These are phyloP conservation scores for Oscheius sp. DNA, from an alignment of 2,888 invertebrate species.

Conservation along the genomic window DNA sequence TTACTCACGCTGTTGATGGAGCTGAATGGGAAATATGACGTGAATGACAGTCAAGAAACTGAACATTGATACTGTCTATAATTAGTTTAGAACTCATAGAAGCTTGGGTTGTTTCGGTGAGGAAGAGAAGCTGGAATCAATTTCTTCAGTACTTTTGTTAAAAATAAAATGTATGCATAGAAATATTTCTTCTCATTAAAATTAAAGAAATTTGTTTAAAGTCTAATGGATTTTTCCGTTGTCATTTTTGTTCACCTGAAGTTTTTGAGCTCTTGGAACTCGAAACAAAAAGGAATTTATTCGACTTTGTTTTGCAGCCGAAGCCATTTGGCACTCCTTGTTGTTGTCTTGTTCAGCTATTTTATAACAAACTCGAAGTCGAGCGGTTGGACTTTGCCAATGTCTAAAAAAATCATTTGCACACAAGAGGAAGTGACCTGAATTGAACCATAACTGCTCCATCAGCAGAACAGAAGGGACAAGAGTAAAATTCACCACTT, in stretches of 20 bases:
- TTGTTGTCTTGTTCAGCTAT: slow-evolving; percentile 20
- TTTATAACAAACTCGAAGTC: slow-evolving; percentile 48
- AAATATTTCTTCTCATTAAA: neutral
- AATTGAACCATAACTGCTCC: slow-evolving; percentile 44
- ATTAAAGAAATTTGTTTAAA: neutral
- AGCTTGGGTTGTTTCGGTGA: slow-evolving; percentile 42
- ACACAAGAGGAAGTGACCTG: slow-evolving; percentile 30
- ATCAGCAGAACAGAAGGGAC: slow-evolving; percentile 43
- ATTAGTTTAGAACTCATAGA: slow-evolving; percentile 16
- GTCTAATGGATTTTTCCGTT: too few species aligned
- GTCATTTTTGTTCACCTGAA: too few species aligned
- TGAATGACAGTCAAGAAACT: slow-evolving; percentile 16
- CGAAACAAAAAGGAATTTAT: slow-evolving; percentile 39
- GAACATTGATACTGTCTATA: slow-evolving; percentile 19
- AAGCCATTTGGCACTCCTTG: slow-evolving; percentile 45
- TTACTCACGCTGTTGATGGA: too few species aligned
- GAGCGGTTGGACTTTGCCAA: slow-evolving; percentile 56
- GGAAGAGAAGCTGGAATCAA: slow-evolving; percentile 42
- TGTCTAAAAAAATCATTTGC: slow-evolving; percentile 41
- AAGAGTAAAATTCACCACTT: slow-evolving; percentile 40
- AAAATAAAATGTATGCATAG: too few species aligned
- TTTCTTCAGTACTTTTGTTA: neutral
- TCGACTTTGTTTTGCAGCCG: slow-evolving; percentile 46
- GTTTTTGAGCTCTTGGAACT: slow-evolving; percentile 35
- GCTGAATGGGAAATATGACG: neutral